phyloP scores from a whole-genome alignment of 35 echinoderm and acorn worm genomes.

The Holothuria glaberrima region DNA sequence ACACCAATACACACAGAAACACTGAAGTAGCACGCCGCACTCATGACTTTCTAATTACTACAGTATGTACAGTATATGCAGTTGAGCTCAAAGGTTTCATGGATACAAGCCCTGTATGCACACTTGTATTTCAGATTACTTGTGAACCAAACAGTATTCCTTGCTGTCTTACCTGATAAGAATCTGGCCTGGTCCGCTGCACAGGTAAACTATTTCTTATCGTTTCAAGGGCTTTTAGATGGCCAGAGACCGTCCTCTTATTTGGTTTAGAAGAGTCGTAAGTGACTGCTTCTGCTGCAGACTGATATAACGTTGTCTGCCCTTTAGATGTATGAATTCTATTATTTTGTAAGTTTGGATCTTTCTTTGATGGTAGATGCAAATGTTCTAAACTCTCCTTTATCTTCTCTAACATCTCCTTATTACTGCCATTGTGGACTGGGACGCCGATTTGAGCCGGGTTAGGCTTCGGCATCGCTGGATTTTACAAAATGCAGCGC shows the following conservation, averaged over 20 bases:
- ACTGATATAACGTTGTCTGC: not conserved
- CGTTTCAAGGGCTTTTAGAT: slow-evolving; percentile 24
- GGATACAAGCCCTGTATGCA: not conserved
- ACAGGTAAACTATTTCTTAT: slow-evolving; percentile 25
- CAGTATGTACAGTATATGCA: too few relatives aligned
- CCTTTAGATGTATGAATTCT: slow-evolving; percentile 1
- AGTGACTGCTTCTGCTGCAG: slow-evolving; percentile 3
- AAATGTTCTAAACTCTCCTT: slow-evolving; percentile 76
- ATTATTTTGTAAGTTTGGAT: slow-evolving; percentile 14
- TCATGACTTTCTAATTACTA: too few relatives aligned
- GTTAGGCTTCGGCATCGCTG: slow-evolving; percentile 69
- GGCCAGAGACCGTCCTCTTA: slow-evolving; percentile 24
- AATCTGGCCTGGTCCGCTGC: too few relatives aligned
- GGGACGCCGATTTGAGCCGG: slow-evolving; percentile 56
- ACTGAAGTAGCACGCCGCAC: not conserved
- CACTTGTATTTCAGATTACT: too few relatives aligned
- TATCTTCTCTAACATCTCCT: slow-evolving; percentile 76
- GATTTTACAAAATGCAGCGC: slow-evolving; percentile 22
- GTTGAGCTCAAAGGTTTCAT: too few relatives aligned
- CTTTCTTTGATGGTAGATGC: slow-evolving; percentile 43
- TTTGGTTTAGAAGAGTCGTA: not conserved
- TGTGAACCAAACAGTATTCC: too few relatives aligned
- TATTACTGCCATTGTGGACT: slow-evolving; percentile 62
- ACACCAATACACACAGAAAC: not conserved
- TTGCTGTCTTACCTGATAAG: not conserved